Conservation (phyloP, 2,888 invertebrate species). For the Leptinotarsa juncta region DNA sequence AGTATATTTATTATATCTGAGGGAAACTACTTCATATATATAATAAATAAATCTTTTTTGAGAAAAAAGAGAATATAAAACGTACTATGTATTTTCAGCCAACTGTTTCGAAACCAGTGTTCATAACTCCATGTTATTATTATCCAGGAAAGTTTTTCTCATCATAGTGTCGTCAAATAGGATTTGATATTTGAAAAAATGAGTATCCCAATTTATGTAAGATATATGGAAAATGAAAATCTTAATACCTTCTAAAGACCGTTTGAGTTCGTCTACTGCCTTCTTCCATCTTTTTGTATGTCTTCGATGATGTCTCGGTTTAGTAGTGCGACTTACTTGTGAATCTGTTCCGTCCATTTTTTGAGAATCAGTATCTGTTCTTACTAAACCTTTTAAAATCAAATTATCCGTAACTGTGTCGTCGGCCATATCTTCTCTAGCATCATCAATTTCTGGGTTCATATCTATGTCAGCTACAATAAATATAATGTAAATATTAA, state of each 20-base stretch:
- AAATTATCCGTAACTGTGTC: conserved; percentile 21
- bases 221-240: neutral
- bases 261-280: conserved; percentile 35
- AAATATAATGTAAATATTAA: neutral
- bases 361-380: conserved; percentile 19
- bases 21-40: too few relatives aligned
- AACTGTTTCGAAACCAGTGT: too few relatives aligned
- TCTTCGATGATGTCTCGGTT: conserved; percentile 43
- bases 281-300: conserved; percentile 42
- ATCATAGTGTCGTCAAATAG: too few relatives aligned
- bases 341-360: neutral
- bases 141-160: too few relatives aligned
- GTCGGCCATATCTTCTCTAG: conserved; percentile 32
- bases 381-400: neutral
- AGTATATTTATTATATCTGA: too few relatives aligned
- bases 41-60: too few relatives aligned
- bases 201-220: neutral
- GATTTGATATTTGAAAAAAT: too few relatives aligned
- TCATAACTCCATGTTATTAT: too few relatives aligned
- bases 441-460: conserved; percentile 30
- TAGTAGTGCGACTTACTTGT: conserved; percentile 7
- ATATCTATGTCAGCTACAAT: conserved; percentile 22
- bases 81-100: too few relatives aligned
- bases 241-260: conserved; percentile 35
- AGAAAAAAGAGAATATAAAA: too few relatives aligned